These are phyloP conservation scores for Piaya cayana DNA, from an alignment of 2,113 vertebrate genomes.

Conservation along the genomic window DNA sequence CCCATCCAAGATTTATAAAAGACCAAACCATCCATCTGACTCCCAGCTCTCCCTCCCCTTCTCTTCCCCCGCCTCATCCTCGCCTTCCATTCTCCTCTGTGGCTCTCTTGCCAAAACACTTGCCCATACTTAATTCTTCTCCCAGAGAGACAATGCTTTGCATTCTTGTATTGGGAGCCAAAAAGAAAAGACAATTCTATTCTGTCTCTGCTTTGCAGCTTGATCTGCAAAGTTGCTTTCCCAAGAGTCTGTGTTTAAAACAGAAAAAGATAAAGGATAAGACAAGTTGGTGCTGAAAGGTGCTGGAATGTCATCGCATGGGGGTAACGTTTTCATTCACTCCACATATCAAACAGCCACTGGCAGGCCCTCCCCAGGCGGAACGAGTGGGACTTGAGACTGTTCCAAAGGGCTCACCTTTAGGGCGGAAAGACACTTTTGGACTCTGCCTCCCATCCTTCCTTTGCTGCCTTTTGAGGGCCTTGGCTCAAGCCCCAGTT, in stretches of 20 bases:
- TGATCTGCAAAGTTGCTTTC: conserved; percentile 50
- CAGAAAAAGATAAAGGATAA: conserved; percentile 36
- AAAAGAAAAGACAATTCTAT: conserved; percentile 16
- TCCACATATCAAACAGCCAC: conserved; percentile 32
- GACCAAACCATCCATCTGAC: conserved; percentile 65
- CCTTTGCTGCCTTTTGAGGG: conserved; percentile 36
- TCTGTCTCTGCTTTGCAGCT: conserved; percentile 45
- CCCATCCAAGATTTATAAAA: conserved; percentile 70
- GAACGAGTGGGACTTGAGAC: not conserved
- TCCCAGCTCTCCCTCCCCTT: conserved; percentile 33
- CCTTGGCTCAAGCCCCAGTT: conserved; percentile 42
- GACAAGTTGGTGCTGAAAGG: conserved; percentile 51
- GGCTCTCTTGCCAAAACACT: conserved; percentile 60
- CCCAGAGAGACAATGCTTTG: conserved; percentile 46
- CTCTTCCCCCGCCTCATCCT: conserved; percentile 6
- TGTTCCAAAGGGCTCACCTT: conserved; percentile 57
- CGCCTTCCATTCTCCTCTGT: conserved; percentile 9
- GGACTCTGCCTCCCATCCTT: conserved; percentile 49
- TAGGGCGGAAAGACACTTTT: conserved; percentile 41
- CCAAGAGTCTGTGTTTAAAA: conserved; percentile 8
- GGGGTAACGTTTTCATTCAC: conserved; percentile 35
- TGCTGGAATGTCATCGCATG: not conserved
- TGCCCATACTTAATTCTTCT: conserved; percentile 50
- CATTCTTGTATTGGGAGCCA: conserved; percentile 50
- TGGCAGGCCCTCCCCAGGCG: not conserved